Conservation (phyloP, 2,797 vertebrate genomes). For the Pitangus sulphuratus region DNA sequence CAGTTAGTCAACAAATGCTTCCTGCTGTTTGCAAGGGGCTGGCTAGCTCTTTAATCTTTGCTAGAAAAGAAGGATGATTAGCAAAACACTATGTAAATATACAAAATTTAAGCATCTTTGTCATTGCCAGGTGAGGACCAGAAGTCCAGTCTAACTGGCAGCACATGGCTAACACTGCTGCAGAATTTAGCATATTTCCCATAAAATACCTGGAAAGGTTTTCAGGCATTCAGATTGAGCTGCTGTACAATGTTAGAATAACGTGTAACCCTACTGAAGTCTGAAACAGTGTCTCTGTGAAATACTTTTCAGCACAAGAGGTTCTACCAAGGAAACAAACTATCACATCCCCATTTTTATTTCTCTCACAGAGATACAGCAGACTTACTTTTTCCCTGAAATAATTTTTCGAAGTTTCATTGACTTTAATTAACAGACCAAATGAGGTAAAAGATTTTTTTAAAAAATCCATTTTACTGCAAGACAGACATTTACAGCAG, state of each 20-base stretch:
- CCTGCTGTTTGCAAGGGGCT: background rate
- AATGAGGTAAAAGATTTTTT: background rate
- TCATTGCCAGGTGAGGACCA: background rate
- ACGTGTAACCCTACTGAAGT: background rate
- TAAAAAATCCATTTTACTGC: background rate
- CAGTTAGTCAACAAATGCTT: slow-evolving; percentile 17
- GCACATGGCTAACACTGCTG: background rate
- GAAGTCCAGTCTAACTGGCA: background rate
- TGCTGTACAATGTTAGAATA: background rate
- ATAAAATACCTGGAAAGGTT: background rate
- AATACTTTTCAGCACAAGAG: background rate
- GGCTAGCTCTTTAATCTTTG: slow-evolving; percentile 18
- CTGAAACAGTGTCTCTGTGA: background rate
- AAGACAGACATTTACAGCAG: background rate
- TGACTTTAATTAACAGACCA: slow-evolving; percentile 18
- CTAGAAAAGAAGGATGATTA: background rate
- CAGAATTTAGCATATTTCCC: background rate
- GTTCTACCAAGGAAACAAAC: background rate
- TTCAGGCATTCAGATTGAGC: background rate
- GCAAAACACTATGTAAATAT: background rate
- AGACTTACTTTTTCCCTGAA: background rate
- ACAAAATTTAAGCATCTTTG: background rate
- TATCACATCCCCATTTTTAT: background rate
- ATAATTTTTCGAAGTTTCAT: background rate
- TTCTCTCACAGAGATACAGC: background rate